Base-by-base conservation (phyloP, 2,888 invertebrate species). In the Peribatodes rhomboidaria region DNA sequence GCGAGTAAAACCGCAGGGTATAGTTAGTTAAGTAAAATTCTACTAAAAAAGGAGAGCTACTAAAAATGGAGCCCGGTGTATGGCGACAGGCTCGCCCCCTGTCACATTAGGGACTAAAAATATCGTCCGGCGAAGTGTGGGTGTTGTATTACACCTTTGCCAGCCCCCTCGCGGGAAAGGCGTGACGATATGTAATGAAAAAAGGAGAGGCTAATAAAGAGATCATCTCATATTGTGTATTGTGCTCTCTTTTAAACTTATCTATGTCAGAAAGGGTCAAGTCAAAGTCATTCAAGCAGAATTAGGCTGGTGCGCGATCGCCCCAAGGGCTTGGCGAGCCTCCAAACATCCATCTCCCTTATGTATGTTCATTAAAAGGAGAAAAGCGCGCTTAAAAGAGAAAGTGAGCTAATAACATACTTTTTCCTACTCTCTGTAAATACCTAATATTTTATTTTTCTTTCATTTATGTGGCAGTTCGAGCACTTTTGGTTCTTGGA, bases 281-380 rank as follows among this genome's bases (percentile, higher is more conserved):
- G n/a, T 33, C 75, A 74, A 73, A 73, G 76, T 76, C 77, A 74
- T 75, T 77, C 72, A 75, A 71, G 70, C 55, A 71, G 72, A 73
- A 73, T 78, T 76, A 80, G 71, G 58, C 61, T 58, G 57, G 55
- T 61, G 58, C 69, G 27, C 54, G 44, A 60, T 44, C 11, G 54
- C 60, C 60, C 62, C 53, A 27, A 68, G 69, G 55, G 65, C 50
- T 72, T 79, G 79, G 79, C 76, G 37, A 14, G 50, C 67, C 66
- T 73, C 78, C 79, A 79, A 77, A 67, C 65, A 56, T 61, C 50
- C 47, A 49, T 52, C 65, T 61, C 41, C 22, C 53, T 63, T 67
- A 63, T 70, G 56, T 64, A 62, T 61, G 54, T 60, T 64, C 59
- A 61, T 69, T 65, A 66, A 44, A 57, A 35, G 33, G 11, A 59